Conservation (phyloP, 2,797 vertebrate genomes). For the Clamator glandarius region DNA sequence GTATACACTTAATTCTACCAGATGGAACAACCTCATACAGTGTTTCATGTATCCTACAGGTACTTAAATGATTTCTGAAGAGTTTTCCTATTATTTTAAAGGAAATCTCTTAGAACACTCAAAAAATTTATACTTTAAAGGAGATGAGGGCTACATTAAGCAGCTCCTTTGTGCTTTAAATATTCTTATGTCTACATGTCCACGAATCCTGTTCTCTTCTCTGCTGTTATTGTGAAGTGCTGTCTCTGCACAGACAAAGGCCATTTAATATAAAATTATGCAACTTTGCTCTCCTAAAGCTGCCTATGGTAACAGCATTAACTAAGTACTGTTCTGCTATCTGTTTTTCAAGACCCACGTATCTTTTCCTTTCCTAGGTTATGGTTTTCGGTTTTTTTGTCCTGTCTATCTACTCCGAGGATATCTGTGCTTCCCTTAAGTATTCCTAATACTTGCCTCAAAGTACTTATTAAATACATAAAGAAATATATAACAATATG, state of each 20-base stretch:
- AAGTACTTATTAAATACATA: conserved; percentile 40
- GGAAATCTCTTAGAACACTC: not conserved
- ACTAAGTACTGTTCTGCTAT: not conserved
- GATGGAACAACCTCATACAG: not conserved
- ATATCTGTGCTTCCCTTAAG: not conserved
- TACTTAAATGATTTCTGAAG: not conserved
- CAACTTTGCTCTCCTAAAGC: not conserved
- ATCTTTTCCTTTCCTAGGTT: not conserved
- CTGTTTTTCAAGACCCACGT: not conserved
- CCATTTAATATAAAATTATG: not conserved
- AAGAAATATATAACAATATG: conserved; percentile 6
- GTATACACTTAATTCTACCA: not conserved
- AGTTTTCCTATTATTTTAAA: not conserved
- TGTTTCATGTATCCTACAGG: not conserved
- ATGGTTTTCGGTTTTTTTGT: not conserved
- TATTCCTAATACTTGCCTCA: not conserved
- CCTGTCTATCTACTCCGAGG: not conserved
- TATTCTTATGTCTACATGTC: not conserved
- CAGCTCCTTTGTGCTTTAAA: not conserved
- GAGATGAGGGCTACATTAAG: not conserved
- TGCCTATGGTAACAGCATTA: not conserved
- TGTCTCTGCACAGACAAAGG: not conserved
- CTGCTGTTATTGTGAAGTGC: not conserved
- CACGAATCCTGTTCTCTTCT: not conserved
- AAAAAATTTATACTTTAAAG: not conserved